Evolutionary conservation across 1,140 invertebrate genomes (phyloP).

Genomic region (Drosophila mauritiana): DNA sequence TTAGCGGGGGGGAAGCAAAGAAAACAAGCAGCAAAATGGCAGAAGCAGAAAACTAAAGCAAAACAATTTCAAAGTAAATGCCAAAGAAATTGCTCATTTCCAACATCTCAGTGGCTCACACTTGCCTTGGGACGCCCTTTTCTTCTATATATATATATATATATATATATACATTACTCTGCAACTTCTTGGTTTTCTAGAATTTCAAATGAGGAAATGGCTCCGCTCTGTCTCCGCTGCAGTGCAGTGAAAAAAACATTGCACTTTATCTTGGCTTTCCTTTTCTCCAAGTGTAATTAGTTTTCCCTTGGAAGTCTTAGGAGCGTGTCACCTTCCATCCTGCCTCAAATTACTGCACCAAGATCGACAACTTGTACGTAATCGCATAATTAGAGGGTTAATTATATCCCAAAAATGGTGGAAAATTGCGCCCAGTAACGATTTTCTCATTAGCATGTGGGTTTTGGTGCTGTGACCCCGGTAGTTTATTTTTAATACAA

Average conservation of each 20-base stretch:
- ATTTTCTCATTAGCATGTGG: constrained; percentile 33
- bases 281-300: constrained; percentile 19
- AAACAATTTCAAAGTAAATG: constrained; percentile 66
- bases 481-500: constrained; percentile 33
- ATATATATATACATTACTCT: not conserved
- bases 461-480: not conserved
- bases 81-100: constrained; percentile 71
- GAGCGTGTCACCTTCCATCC: constrained; percentile 27
- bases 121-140: constrained; percentile 1
- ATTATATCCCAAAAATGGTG: constrained; percentile 44
- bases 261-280: not conserved
- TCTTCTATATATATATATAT: not conserved
- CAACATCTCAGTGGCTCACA: constrained; percentile 12
- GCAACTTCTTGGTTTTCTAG: constrained; percentile 34
- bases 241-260: constrained; percentile 5
- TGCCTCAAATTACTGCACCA: constrained; percentile 15
- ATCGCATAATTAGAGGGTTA: constrained; percentile 40
- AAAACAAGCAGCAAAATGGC: constrained; percentile 19
- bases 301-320: constrained; percentile 55
- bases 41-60: constrained; percentile 32
- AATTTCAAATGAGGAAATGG: constrained; percentile 64
- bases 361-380: constrained; percentile 38
- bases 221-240: constrained; percentile 50
- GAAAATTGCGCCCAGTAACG: constrained; percentile 10
- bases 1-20: not conserved